Evolutionary conservation across 1,140 invertebrate species (phyloP).

Genomic region (Drosophila triauraria): DNA sequence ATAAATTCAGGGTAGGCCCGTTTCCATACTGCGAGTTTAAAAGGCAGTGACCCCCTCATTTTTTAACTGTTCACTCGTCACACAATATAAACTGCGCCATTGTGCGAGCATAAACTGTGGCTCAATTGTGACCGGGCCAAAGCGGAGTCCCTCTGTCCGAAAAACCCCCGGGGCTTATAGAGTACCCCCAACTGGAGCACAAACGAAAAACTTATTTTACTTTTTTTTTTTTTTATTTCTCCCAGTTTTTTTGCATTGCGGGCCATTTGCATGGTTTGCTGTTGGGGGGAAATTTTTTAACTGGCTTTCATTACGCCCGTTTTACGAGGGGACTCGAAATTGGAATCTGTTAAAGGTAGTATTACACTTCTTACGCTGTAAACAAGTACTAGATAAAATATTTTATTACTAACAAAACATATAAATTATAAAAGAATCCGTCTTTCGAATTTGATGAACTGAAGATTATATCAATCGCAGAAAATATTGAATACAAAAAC

Average conservation of each 20-base stretch:
- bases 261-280: constrained; percentile 22
- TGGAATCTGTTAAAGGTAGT: constrained; percentile 28
- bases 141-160: constrained; percentile 16
- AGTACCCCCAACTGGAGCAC: constrained; percentile 7
- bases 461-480: too few species aligned
- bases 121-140: constrained; percentile 65
- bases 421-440: too few species aligned
- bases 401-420: too few species aligned
- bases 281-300: constrained; percentile 46
- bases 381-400: not conserved
- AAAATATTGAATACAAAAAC: too few species aligned
- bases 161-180: constrained; percentile 9
- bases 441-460: too few species aligned
- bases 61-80: constrained; percentile 55
- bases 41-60: not conserved
- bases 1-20: constrained; percentile 17
- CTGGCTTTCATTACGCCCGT: constrained; percentile 61
- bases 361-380: not conserved
- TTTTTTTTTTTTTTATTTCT: constrained; percentile 15
- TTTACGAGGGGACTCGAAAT: constrained; percentile 19
- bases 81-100: constrained; percentile 66
- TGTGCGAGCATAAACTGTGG: constrained; percentile 68
- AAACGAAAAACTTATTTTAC: constrained; percentile 46
- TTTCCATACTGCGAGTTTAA: not conserved
- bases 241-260: constrained; percentile 6